Conservation (phyloP, 2,113 vertebrate species). For the Nerophis lumbriciformis region DNA sequence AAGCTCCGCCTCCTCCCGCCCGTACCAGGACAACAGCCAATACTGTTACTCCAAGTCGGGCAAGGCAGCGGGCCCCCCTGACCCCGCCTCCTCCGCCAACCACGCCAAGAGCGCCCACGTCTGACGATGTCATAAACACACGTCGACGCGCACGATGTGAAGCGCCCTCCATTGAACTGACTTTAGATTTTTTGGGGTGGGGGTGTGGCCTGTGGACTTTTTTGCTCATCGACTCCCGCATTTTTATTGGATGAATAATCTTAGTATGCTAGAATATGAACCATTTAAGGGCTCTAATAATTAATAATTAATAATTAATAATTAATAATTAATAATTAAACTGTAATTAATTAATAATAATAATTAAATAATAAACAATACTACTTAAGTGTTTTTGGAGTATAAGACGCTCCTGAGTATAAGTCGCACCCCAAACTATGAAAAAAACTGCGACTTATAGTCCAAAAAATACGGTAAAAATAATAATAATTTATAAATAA, state of each 20-base stretch:
- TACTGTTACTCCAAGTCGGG: conserved; percentile 91
- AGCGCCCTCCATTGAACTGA: no score
- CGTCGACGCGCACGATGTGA: neutral
- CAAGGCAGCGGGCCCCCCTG: conserved; percentile 49
- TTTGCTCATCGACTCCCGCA: neutral
- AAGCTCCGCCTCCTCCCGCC: conserved; percentile 69
- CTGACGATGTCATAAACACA: conserved; percentile 50
- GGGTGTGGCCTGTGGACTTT: neutral
- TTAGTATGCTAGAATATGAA: neutral
- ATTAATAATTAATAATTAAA: no score
- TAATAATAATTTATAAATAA: no score
- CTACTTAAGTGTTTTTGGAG: no score
- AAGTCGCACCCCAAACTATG: no score
- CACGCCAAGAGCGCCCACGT: conserved; percentile 97
- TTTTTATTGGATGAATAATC: neutral
- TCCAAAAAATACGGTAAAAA: no score
- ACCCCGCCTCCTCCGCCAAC: conserved; percentile 56
- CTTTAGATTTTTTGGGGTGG: neutral
- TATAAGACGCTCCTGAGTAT: no score
- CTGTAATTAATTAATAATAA: no score
- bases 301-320: no score
- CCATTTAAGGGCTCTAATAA: no score
- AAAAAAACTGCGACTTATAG: no score
- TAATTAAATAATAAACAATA: no score
- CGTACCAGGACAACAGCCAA: conserved; percentile 85